Evolutionary conservation across 2,888 invertebrate species (phyloP).

Genomic region (Phortica okadai): DNA sequence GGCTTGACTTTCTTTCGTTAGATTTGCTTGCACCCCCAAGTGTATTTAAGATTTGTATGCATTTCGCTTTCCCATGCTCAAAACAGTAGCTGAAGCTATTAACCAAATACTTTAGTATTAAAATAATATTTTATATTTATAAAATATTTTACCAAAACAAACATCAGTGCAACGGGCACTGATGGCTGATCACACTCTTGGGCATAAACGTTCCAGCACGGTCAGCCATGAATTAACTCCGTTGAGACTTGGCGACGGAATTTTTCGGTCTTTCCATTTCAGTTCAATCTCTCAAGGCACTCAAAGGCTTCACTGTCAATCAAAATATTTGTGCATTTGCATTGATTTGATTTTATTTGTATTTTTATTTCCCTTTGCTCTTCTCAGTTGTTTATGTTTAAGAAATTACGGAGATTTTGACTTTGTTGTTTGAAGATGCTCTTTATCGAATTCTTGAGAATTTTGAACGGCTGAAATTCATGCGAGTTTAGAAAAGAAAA

Average conservation of each 20-base stretch:
- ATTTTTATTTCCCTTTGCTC: conserved; percentile 32
- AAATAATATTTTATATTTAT: conserved; percentile 36
- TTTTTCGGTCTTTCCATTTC: not conserved
- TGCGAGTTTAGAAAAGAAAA: not conserved
- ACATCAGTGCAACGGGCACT: conserved; percentile 6
- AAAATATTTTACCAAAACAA: conserved; percentile 36
- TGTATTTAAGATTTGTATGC: not conserved
- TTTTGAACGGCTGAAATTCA: not conserved
- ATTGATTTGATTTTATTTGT: conserved; percentile 41
- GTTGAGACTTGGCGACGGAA: not conserved
- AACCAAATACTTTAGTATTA: conserved; percentile 6
- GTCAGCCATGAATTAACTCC: not conserved
- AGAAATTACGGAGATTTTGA: not conserved
- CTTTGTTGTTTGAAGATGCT: not conserved
- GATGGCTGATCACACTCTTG: conserved; percentile 64
- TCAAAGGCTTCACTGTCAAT: conserved; percentile 52
- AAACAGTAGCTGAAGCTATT: conserved; percentile 6
- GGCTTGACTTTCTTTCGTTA: not conserved
- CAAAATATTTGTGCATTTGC: conserved; percentile 69
- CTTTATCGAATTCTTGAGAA: not conserved
- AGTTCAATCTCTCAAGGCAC: not conserved
- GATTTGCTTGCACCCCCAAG: not conserved
- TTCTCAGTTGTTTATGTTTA: not conserved
- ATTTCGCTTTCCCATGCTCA: not conserved
- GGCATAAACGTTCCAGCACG: conserved; percentile 38